Base-by-base conservation (phyloP, 2,113 vertebrate species). In the Calyptomena viridis region DNA sequence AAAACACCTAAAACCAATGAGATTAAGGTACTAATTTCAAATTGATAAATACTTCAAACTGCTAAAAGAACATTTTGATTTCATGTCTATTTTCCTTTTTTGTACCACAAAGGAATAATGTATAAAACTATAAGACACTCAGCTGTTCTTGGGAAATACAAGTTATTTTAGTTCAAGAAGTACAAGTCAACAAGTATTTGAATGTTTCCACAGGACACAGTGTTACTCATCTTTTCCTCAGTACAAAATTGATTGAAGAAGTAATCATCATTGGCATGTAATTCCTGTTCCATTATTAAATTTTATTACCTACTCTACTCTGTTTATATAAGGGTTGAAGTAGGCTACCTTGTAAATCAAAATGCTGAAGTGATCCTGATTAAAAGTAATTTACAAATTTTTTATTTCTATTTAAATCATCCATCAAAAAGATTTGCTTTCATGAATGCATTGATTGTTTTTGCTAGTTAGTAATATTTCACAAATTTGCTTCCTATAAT, bases 161-260 rank as follows among this genome's bases (percentile, higher is more conserved):
- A n/a, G 4, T 37, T 66, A 81, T 50, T 77, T 84, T 39, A 33
- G 2, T 81, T 89, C 22, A 84, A 64, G 22, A 63, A 76, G 4
- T 55, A 63, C 18, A 84, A 91, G 42, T 71, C 84, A 58, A 66
- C 9, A 30, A 28, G 22, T 46, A 22, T 87, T 89, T 74, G 31
- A 89, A 81, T 27, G 8, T 81, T 89, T 91, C 60, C 35, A 75
- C 27, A 42, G 9, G 47, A 42, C 50, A 31, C 16, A 63, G 8
- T 27, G 39, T 9, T 58, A 81, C 89, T 93, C 3, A 59, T 67
- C 46, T 84, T 93, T 67, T 84, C 56, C 23, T 89, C 77, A 52
- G 69, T 39, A 56, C 12, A 52, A 91, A 94, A 91, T 35, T 89
- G 64, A 93, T 91, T 81, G 87, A 93, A 89, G 68, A 89, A 80